Percentiles rank a stretch among this genome's conserved stretches.
Evolutionary conservation across 2,888 invertebrate genomes (phyloP).

Genomic region (Minunthozetes semirufus): DNA sequence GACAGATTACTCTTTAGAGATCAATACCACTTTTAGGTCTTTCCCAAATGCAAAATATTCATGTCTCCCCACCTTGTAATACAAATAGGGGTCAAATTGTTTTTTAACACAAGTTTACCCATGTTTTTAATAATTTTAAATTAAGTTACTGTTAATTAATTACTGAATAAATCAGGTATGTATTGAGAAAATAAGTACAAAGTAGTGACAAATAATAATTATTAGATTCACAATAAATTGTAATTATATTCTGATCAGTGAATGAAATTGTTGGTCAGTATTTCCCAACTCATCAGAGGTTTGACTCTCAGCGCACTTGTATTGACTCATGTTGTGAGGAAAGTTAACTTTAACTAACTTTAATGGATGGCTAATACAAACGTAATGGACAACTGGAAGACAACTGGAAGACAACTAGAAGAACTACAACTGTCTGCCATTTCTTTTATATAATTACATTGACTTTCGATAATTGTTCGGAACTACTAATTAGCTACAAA

Average conservation of each 20-base stretch:
- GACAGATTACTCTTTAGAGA: constrained; percentile 22
- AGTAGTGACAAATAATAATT: too few species aligned
- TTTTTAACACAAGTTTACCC: too few species aligned
- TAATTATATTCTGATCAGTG: too few species aligned
- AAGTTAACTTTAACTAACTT: constrained; percentile 23
- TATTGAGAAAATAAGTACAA: too few species aligned
- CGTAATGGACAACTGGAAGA: neutral
- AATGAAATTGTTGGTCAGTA: too few species aligned
- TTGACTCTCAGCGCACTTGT: neutral
- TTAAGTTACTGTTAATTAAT: too few species aligned
- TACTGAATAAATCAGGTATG: too few species aligned
- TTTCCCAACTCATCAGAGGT: constrained; percentile 12
- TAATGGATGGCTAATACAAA: neutral
- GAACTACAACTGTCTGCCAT: neutral
- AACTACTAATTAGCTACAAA: constrained; percentile 11
- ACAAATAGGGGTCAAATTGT: too few species aligned
- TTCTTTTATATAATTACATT: constrained; percentile 20
- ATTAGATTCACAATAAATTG: too few species aligned
- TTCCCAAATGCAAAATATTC: neutral
- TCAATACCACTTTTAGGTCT: constrained; percentile 20
- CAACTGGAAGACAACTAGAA: neutral
- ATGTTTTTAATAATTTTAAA: too few species aligned
- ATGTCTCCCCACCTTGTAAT: neutral
- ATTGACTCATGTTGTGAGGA: constrained; percentile 16
- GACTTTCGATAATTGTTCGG: constrained; percentile 6